phyloP scores from a whole-genome alignment of 2,888 invertebrate genomes.

The Cataglyphis albicans region DNA sequence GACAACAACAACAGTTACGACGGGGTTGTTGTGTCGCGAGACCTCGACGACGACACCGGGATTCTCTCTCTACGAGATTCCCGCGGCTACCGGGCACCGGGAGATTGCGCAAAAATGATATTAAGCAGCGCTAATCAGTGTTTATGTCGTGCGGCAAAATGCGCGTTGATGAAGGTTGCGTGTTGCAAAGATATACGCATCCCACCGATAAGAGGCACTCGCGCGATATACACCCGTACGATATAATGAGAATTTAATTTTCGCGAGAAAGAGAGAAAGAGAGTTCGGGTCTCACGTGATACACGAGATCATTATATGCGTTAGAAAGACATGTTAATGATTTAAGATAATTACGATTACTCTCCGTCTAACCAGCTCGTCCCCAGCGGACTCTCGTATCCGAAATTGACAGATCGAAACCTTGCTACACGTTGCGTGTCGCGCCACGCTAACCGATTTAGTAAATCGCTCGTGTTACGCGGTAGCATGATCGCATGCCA shows the following conservation, averaged over 20 bases:
- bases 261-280: neutral
- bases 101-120: constrained; percentile 42
- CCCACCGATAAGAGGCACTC: constrained; percentile 36
- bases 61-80: neutral
- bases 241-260: constrained; percentile 55
- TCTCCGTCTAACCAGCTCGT: neutral
- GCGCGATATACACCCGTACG: neutral
- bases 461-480: constrained; percentile 25
- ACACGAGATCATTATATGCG: constrained; percentile 3
- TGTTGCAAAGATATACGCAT: constrained; percentile 9
- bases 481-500: neutral
- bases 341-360: constrained; percentile 12
- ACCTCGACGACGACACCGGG: neutral
- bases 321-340: constrained; percentile 12
- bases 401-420: constrained; percentile 26
- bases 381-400: neutral
- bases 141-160: constrained; percentile 35
- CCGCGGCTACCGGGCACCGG: neutral
- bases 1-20: constrained; percentile 48
- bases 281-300: neutral
- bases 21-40: constrained; percentile 29
- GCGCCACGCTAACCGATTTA: constrained; percentile 47
- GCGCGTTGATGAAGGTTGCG: constrained; percentile 43
- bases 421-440: constrained; percentile 30
- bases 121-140: constrained; percentile 42